A percentile compares a stretch with the other conserved stretches of the same genome.
Evolutionary conservation across 1,140 invertebrate species (phyloP).

Genomic region (Araneus ventricosus): DNA sequence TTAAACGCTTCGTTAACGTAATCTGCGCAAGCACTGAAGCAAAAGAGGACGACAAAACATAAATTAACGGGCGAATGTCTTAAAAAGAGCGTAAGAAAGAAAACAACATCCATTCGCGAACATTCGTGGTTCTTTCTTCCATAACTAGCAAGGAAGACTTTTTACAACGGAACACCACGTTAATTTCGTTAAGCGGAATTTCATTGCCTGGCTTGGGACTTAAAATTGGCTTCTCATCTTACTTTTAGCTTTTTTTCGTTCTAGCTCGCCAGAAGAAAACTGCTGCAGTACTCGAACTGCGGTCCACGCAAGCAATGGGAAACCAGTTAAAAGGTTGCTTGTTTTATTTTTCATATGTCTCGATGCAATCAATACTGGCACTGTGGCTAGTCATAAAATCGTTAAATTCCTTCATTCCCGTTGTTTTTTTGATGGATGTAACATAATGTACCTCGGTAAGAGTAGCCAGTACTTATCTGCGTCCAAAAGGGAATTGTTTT

Average conservation of each 20-base stretch:
- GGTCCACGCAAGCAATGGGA: background rate
- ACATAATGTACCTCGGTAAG: background rate
- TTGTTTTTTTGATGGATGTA: background rate
- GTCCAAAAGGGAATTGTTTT: background rate
- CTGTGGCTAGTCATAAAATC: background rate
- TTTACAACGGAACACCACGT: constrained; percentile 28
- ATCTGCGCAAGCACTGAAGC: background rate
- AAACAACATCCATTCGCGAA: background rate
- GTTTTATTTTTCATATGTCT: constrained; percentile 19
- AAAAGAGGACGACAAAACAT: background rate
- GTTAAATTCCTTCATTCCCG: background rate
- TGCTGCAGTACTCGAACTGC: background rate
- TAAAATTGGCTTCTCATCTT: constrained; percentile 22
- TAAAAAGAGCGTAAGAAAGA: background rate
- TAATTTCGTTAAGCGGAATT: constrained; percentile 62
- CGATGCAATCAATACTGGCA: background rate
- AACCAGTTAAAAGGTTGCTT: background rate
- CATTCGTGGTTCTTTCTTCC: background rate
- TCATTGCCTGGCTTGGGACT: constrained; percentile 48
- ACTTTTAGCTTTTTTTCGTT: background rate
- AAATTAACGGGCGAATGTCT: background rate
- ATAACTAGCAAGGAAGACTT: background rate
- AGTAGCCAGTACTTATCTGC: background rate
- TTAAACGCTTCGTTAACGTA: constrained; percentile 20
- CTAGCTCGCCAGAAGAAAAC: background rate